Percentiles rank a stretch among this genome's conserved stretches.
These are phyloP conservation scores for Sylvia atricapilla DNA, from an alignment of 2,113 vertebrate species.

Conservation along the genomic window DNA sequence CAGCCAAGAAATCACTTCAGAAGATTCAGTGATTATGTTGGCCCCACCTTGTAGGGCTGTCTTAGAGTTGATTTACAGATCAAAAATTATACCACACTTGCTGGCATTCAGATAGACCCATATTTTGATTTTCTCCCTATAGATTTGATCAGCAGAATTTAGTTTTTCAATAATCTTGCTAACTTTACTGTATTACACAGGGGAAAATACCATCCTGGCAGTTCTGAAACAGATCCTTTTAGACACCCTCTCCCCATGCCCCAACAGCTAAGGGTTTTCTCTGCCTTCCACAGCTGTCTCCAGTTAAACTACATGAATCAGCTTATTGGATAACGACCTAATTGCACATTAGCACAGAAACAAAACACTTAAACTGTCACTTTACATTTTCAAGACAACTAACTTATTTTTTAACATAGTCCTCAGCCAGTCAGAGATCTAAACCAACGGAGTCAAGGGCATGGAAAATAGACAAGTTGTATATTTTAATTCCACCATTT, in stretches of 20 bases:
- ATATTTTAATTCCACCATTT: not conserved
- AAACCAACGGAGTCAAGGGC: not conserved
- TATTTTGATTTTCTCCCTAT: not conserved
- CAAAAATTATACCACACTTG: not conserved
- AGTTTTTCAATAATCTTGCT: not conserved
- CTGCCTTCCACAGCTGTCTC: slow-evolving; percentile 59
- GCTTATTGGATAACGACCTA: slow-evolving; percentile 70
- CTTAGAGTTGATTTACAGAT: not conserved
- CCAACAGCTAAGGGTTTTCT: not conserved
- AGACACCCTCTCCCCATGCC: not conserved
- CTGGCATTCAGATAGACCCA: not conserved
- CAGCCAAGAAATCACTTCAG: not conserved
- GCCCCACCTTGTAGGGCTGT: not conserved
- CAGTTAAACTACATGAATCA: slow-evolving; percentile 58
- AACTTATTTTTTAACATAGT: slow-evolving; percentile 8
- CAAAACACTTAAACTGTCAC: slow-evolving; percentile 63
- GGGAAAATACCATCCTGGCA: not conserved
- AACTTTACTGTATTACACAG: not conserved
- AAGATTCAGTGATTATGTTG: not conserved
- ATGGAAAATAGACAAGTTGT: not conserved
- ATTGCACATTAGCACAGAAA: slow-evolving; percentile 68
- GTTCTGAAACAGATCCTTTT: not conserved
- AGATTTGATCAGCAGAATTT: not conserved
- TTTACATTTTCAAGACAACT: slow-evolving; percentile 62
- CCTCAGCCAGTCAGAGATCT: not conserved